Evolutionary conservation across 2,888 invertebrate species (phyloP).

Genomic region (Polymixis lichenea): DNA sequence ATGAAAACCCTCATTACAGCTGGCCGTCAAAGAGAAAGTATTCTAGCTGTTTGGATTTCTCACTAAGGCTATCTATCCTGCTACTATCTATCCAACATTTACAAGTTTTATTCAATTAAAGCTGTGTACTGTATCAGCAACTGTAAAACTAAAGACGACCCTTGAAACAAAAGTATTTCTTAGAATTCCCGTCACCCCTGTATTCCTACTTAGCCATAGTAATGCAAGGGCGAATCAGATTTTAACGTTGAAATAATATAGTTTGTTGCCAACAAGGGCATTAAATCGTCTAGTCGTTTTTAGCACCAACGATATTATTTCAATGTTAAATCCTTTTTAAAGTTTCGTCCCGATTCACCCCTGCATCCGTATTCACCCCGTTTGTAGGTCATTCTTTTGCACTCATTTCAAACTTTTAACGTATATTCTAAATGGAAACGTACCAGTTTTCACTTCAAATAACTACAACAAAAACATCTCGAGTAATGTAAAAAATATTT

Average conservation of each 20-base stretch:
- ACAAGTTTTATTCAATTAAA: neutral
- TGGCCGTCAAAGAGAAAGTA: neutral
- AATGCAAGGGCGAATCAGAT: too few relatives aligned
- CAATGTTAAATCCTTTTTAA: too few relatives aligned
- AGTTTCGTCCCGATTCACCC: too few relatives aligned
- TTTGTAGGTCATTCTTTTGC: neutral
- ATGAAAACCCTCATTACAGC: too few relatives aligned
- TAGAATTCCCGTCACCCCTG: neutral
- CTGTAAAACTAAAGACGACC: neutral
- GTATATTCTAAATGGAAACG: neutral
- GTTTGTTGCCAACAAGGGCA: too few relatives aligned
- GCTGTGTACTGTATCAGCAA: neutral
- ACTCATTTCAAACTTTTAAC: neutral
- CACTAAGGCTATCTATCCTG: neutral
- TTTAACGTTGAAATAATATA: too few relatives aligned
- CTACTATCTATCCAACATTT: neutral
- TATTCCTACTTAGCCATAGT: too few relatives aligned
- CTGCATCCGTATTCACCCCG: too few relatives aligned
- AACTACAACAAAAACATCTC: conserved; percentile 33
- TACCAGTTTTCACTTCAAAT: neutral
- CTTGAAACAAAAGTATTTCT: neutral
- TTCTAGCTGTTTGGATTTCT: neutral
- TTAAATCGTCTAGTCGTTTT: too few relatives aligned
- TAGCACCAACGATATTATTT: too few relatives aligned
- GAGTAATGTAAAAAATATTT: conserved; percentile 81